Evolutionary conservation across 2,797 vertebrate genomes (phyloP), one percentile per base, ranked within the genome.

Genomic region (Cyprinella venusta): DNA sequence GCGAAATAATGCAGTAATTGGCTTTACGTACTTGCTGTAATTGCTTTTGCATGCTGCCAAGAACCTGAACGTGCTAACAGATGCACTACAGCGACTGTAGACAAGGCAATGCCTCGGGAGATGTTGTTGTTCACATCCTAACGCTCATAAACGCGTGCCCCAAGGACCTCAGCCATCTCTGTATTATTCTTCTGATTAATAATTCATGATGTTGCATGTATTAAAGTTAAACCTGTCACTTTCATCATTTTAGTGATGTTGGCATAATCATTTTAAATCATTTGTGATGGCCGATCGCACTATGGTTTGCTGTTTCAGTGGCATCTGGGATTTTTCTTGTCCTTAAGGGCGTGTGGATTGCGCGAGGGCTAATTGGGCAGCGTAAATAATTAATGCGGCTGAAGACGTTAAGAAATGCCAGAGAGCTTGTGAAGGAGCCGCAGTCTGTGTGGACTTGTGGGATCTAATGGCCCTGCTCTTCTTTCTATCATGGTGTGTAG

Each of bases 301-400:
- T 2, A 10, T 21, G 9, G 40, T 64, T 64, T 30, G 24, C 7
- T 21, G 21, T 40, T 38, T 36, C 36, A 10, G 30, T 8, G 8
- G 65, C 18, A 33, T 79, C 15, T 52, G 74, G 56, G 56, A 74
- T 59, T 38, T 69, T 50, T 52, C 59, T 42, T 75, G 61, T 64
- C 52, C 50, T 71, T 52, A 45, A 61, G 79, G 78, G 26, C 40
- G 76, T 79, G 48, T 63, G 71, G 80, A 81, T 72, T 54, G 30
- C 74, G 45, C 67, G 42, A 82, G 85, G 54, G 61, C 72, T 88
- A 90, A 90, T 88, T 88, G 81, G 81, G 8, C 48, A n/a, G 74
- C 67, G 13, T 87, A 83, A 90, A 90, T 90, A 88, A 84, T 88
- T 79, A 84, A 88, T 88, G 81, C 42, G 7, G 6, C 80, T 75